phyloP scores from a whole-genome alignment of 2,797 vertebrate genomes.

The Microctenopoma stevenorrisi region DNA sequence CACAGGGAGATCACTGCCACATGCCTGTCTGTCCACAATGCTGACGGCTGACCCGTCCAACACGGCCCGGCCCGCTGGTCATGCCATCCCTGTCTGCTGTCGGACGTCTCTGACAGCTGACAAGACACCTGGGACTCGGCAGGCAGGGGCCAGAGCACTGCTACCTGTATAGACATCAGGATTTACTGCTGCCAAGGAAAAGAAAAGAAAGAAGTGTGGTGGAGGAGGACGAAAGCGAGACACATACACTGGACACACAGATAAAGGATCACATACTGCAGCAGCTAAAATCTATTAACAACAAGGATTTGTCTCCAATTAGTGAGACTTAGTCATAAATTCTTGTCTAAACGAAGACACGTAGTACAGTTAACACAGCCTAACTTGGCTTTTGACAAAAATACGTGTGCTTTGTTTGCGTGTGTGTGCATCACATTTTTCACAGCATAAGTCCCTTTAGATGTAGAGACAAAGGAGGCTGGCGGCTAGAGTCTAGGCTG shows the following conservation, averaged over 20 bases:
- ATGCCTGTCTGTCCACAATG: constrained; percentile 83
- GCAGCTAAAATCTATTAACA: constrained; percentile 43
- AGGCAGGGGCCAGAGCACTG: constrained; percentile 85
- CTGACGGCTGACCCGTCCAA: constrained; percentile 93
- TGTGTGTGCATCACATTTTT: constrained; percentile 55
- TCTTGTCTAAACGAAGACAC: constrained; percentile 31
- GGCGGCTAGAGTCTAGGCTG: constrained; percentile 83
- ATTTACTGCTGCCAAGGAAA: constrained; percentile 86
- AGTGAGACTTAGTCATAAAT: constrained; percentile 44
- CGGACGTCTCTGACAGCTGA: constrained; percentile 95
- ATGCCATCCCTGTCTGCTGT: constrained; percentile 92
- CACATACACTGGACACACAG: constrained; percentile 6
- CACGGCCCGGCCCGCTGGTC: constrained; percentile 88
- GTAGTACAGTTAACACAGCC: constrained; percentile 24
- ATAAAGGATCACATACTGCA: constrained; percentile 44
- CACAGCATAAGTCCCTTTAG: constrained; percentile 70
- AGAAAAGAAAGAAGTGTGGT: constrained; percentile 16
- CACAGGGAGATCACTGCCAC: constrained; percentile 89
- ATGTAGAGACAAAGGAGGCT: constrained; percentile 77
- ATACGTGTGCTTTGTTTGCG: constrained; percentile 44
- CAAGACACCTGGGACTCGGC: constrained; percentile 90
- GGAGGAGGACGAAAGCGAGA: constrained; percentile 29
- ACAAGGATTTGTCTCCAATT: constrained; percentile 39
- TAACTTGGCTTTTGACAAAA: constrained; percentile 40
- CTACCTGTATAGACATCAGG: constrained; percentile 92